These are phyloP conservation scores for Drosophila anomalipes DNA, from an alignment of 2,888 invertebrate species.

Conservation along the genomic window DNA sequence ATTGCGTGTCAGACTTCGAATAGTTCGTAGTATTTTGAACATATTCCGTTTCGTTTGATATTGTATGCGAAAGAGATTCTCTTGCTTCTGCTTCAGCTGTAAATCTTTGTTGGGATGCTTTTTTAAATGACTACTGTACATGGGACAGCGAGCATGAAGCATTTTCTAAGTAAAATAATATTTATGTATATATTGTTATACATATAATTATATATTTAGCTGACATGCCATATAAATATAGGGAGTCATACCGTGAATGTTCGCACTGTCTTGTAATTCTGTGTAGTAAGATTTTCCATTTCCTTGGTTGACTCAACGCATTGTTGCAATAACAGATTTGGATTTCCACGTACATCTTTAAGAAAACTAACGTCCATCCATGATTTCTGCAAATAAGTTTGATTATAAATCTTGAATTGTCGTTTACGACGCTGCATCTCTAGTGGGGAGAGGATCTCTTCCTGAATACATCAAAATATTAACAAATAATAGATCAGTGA, in stretches of 20 bases:
- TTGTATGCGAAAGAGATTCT: conserved; percentile 79
- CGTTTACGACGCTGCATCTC: conserved; percentile 77
- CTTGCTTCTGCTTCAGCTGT: conserved; percentile 55
- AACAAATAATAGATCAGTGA: background rate
- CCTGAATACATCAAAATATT: conserved; percentile 47
- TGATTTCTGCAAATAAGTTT: conserved; percentile 77
- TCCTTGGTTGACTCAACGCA: conserved; percentile 60
- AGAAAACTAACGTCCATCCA: conserved; percentile 82
- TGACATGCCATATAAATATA: background rate
- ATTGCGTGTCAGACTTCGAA: conserved; percentile 62
- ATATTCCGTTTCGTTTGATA: conserved; percentile 82
- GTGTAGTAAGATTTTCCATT: conserved; percentile 58
- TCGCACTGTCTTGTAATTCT: conserved; percentile 66
- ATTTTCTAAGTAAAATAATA: conserved; percentile 75
- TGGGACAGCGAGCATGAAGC: conserved; percentile 81
- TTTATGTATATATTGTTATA: too few relatives aligned
- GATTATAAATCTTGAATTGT: conserved; percentile 76
- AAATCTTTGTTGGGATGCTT: conserved; percentile 64
- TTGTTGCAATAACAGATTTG: conserved; percentile 67
- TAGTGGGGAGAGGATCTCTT: conserved; percentile 71
- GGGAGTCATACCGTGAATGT: conserved; percentile 70
- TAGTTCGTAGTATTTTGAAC: conserved; percentile 76
- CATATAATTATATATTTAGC: background rate
- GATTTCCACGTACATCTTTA: conserved; percentile 63
- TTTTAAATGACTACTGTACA: conserved; percentile 70